Conservation (phyloP, 2,797 vertebrate genomes). For the Moxostoma hubbsi region DNA sequence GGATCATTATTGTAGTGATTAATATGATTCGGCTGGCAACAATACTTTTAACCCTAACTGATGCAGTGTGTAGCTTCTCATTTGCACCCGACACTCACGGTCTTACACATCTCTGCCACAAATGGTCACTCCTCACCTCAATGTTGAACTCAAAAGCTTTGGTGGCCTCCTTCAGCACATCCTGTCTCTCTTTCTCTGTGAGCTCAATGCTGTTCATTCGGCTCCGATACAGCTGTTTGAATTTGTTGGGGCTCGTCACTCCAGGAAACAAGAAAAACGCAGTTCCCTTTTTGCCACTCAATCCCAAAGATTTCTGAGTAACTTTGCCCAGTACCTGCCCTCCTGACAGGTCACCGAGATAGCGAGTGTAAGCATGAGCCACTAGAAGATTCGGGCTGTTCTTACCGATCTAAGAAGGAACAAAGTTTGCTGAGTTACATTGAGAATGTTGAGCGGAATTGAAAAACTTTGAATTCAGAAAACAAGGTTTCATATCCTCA, state of each 20-base stretch:
- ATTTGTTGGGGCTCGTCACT: slow-evolving; percentile 85
- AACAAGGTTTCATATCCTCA: slow-evolving; percentile 11
- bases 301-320: slow-evolving; percentile 87
- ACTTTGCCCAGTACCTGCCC: slow-evolving; percentile 93
- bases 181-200: slow-evolving; percentile 58
- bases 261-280: slow-evolving; percentile 88
- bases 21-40: too few relatives aligned
- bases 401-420: slow-evolving; percentile 74
- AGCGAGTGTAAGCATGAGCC: slow-evolving; percentile 92
- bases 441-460: neutral
- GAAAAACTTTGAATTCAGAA: neutral
- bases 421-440: neutral
- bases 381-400: slow-evolving; percentile 84
- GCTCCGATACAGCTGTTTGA: slow-evolving; percentile 94
- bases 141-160: slow-evolving; percentile 58
- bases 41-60: too few relatives aligned
- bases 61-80: too few relatives aligned
- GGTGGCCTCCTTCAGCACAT: slow-evolving; percentile 69
- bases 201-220: slow-evolving; percentile 87
- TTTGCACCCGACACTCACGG: too few relatives aligned
- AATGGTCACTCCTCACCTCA: slow-evolving; percentile 32
- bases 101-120: too few relatives aligned
- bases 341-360: slow-evolving; percentile 93
- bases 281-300: slow-evolving; percentile 83
- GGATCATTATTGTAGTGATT: too few relatives aligned